Evolutionary conservation across 1,140 invertebrate species (phyloP).

Genomic region (Stegodyphus mimosarum): DNA sequence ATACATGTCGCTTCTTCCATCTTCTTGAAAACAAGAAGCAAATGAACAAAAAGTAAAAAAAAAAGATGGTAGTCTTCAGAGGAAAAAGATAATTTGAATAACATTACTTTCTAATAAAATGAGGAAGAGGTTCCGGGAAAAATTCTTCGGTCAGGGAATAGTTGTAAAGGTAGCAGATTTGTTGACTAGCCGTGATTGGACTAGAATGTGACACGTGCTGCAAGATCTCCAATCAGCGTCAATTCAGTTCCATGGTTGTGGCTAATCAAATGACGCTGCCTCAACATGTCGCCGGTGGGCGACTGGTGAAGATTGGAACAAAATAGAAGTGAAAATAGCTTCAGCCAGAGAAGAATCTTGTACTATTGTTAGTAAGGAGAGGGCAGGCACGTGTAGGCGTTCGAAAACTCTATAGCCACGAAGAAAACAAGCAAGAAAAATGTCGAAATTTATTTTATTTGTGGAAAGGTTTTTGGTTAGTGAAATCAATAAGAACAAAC

Average conservation of each 20-base stretch:
- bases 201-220: not conserved
- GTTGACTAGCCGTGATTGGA: not conserved
- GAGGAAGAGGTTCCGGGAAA: not conserved
- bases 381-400: too few species aligned
- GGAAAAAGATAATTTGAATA: conserved; percentile 14
- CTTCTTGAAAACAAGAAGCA: not conserved
- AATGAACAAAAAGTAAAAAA: not conserved
- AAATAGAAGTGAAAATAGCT: too few species aligned
- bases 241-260: not conserved
- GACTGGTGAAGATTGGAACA: too few species aligned
- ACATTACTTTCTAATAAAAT: conserved; percentile 4
- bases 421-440: too few species aligned
- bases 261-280: not conserved
- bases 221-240: not conserved
- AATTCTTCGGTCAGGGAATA: not conserved
- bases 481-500: too few species aligned
- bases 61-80: not conserved
- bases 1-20: not conserved
- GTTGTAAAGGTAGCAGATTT: not conserved
- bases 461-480: too few species aligned
- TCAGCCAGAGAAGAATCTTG: too few species aligned
- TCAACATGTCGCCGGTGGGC: not conserved
- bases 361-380: too few species aligned
- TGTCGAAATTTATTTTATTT: too few species aligned
- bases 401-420: too few species aligned